Percentiles rank a stretch among this genome's conserved stretches.
Conservation (phyloP, 2,797 vertebrate genomes). For the Neosalanx taihuensis region DNA sequence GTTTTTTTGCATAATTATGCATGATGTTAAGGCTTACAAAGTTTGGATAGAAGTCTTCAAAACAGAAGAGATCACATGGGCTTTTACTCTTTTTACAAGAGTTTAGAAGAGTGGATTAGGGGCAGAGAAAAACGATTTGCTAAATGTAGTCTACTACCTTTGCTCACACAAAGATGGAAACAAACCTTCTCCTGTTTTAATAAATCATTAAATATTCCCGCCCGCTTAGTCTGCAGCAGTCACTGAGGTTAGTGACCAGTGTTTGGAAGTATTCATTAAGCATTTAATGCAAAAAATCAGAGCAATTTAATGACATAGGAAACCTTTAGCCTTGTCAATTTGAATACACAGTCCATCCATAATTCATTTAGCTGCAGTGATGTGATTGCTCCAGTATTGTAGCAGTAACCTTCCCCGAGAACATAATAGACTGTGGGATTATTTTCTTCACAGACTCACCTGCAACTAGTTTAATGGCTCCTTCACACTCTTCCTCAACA, state of each 20-base stretch:
- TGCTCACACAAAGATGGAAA: constrained; percentile 32
- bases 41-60: constrained; percentile 13
- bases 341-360: constrained; percentile 56
- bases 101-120: constrained; percentile 45
- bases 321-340: constrained; percentile 66
- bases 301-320: constrained; percentile 56
- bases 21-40: constrained; percentile 30
- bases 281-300: constrained; percentile 65
- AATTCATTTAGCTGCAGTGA: constrained; percentile 61
- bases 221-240: constrained; percentile 25
- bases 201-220: constrained; percentile 65
- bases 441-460: constrained; percentile 50
- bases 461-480: constrained; percentile 55
- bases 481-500: constrained; percentile 34
- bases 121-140: constrained; percentile 52
- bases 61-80: constrained; percentile 31
- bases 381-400: constrained; percentile 57
- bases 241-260: constrained; percentile 41
- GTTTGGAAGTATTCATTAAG: constrained; percentile 68
- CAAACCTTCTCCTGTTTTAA: constrained; percentile 52
- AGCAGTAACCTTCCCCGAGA: constrained; percentile 61
- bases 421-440: constrained; percentile 52
- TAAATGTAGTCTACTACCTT: constrained; percentile 52
- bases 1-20: constrained; percentile 37
- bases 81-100: constrained; percentile 35